These are phyloP conservation scores for Parnassius orleans DNA, from an alignment of 2,888 invertebrate species.

Conservation along the genomic window DNA sequence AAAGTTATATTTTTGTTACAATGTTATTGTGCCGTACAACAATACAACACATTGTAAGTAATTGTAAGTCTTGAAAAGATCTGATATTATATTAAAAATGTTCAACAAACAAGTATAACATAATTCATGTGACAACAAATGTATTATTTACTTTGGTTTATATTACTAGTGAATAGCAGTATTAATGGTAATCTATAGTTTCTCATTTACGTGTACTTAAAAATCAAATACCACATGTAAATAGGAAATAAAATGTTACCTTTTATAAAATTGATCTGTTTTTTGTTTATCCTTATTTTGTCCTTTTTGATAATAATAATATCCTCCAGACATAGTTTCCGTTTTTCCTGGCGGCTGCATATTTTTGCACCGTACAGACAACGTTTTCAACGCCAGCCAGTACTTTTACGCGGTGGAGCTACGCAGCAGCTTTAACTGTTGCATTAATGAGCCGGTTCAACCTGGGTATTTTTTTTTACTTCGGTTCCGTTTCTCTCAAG, in stretches of 20 bases:
- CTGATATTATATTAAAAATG: conserved; percentile 22
- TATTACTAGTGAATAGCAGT: conserved; percentile 9
- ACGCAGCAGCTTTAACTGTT: no score
- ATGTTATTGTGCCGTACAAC: conserved; percentile 31
- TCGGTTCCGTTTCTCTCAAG: no score
- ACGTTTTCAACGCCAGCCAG: no score
- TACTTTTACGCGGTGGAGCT: no score
- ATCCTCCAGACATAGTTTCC: no score
- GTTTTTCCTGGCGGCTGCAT: neutral
- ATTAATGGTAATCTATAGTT: conserved; percentile 23
- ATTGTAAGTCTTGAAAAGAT: conserved; percentile 14
- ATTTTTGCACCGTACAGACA: neutral
- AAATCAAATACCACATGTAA: conserved; percentile 24
- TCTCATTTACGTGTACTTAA: conserved; percentile 27
- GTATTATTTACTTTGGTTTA: conserved; percentile 19
- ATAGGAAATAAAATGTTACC: conserved; percentile 39
- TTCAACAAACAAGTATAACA: conserved; percentile 16
- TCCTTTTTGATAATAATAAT: no score
- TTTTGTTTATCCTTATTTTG: neutral
- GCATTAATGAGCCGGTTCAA: no score
- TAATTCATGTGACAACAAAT: conserved; percentile 11
- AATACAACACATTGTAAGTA: conserved; percentile 10
- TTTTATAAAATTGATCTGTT: conserved; percentile 28
- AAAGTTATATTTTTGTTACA: conserved; percentile 36
- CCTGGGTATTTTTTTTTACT: no score